Evolutionary conservation across 2,888 invertebrate genomes (phyloP).

Genomic region (Capitulum mitella): DNA sequence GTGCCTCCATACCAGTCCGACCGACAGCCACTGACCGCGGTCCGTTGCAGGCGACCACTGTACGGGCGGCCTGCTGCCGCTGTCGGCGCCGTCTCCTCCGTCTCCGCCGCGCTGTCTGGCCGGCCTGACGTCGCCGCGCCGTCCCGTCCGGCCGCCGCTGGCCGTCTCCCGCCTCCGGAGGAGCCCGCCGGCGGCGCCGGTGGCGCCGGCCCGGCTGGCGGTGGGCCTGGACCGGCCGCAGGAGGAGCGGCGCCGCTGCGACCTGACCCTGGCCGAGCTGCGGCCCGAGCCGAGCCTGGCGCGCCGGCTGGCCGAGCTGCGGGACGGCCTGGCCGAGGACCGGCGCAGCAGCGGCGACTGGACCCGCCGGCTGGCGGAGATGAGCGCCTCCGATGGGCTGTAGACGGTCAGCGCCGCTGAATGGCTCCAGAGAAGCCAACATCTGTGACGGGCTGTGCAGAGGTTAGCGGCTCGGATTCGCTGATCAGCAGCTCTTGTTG

Average conservation of each 20-base stretch:
- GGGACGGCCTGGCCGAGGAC: constrained; percentile 36
- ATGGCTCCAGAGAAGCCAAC: too few species aligned
- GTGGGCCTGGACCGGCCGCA: constrained; percentile 45
- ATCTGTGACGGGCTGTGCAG: too few species aligned
- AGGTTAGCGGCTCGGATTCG: too few species aligned
- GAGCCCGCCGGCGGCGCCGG: constrained; percentile 43
- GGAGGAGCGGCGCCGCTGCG: constrained; percentile 40
- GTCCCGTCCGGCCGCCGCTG: constrained; percentile 42
- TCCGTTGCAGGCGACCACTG: not conserved
- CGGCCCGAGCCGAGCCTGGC: constrained; percentile 50
- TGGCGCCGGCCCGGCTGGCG: constrained; percentile 43
- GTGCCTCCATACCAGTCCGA: too few species aligned
- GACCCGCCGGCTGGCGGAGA: constrained; percentile 26
- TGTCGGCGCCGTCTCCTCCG: not conserved
- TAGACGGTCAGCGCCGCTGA: too few species aligned
- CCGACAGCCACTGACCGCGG: too few species aligned
- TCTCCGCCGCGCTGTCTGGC: not conserved
- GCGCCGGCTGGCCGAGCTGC: constrained; percentile 29
- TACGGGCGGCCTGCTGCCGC: not conserved
- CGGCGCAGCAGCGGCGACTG: constrained; percentile 32
- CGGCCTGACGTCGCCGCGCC: not conserved
- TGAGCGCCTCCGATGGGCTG: not conserved
- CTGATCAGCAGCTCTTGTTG: too few species aligned
- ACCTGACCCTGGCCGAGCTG: constrained; percentile 43
- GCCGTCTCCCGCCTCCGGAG: constrained; percentile 44